Conservation (phyloP, 1,140 invertebrate genomes). For the Drosophila sechellia region DNA sequence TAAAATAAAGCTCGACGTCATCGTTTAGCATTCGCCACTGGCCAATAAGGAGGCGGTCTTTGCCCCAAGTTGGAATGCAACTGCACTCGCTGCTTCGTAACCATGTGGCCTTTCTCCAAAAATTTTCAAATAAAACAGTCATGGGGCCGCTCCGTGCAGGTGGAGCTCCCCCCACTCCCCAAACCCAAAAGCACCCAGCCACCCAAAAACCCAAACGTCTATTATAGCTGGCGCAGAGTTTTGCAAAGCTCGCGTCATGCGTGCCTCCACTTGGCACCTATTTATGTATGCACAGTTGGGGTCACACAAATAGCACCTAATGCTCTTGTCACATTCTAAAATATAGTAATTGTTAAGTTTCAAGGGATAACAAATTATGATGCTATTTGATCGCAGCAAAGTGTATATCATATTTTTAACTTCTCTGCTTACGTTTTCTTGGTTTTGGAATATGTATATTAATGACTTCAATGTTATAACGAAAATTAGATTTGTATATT, state of each 20-base stretch:
- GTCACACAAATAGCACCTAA: background rate
- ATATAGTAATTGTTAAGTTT: background rate
- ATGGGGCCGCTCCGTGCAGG: constrained; percentile 42
- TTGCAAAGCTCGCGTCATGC: constrained; percentile 67
- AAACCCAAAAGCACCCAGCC: background rate
- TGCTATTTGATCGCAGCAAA: too few species aligned
- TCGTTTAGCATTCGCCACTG: constrained; percentile 43
- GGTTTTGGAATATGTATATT: too few species aligned
- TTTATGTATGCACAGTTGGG: constrained; percentile 34
- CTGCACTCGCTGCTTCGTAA: constrained; percentile 29
- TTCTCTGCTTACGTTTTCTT: too few species aligned
- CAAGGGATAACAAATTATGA: too few species aligned
- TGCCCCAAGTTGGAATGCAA: constrained; percentile 8
- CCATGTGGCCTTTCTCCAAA: constrained; percentile 75
- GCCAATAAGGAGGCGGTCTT: background rate
- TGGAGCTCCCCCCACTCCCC: background rate
- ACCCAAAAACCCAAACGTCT: background rate
- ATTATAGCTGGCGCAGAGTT: constrained; percentile 43
- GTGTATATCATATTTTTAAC: too few species aligned
- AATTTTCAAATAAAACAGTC: constrained; percentile 77
- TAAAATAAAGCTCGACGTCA: constrained; percentile 63
- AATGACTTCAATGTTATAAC: too few species aligned
- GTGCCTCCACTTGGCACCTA: constrained; percentile 76
- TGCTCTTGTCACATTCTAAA: background rate
- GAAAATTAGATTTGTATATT: too few species aligned